Conservation (phyloP, 1,140 invertebrate species). For the Drosophila rhopaloa region DNA sequence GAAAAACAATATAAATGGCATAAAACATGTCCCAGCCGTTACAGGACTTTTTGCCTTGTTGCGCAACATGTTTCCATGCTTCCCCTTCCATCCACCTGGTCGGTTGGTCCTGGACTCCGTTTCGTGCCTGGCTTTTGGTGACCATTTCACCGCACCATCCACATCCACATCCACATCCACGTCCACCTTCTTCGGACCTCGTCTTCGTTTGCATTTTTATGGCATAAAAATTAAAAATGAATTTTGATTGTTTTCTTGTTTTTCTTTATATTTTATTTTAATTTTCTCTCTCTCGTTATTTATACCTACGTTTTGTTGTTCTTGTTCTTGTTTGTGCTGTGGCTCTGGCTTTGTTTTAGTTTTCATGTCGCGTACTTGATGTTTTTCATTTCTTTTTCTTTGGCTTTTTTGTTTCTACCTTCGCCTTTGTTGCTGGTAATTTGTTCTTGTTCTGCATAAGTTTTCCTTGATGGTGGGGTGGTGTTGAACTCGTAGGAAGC, state of each 20-base stretch:
- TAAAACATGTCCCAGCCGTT: constrained; percentile 70
- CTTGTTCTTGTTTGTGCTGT: constrained; percentile 5
- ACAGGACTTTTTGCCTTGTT: constrained; percentile 57
- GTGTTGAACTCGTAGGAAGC: constrained; percentile 40
- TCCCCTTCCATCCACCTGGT: background rate
- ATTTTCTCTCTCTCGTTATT: constrained; percentile 43
- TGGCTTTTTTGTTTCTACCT: constrained; percentile 8
- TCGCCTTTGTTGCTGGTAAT: constrained; percentile 55
- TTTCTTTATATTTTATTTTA: constrained; percentile 48
- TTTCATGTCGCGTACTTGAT: constrained; percentile 75
- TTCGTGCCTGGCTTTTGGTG: constrained; percentile 67
- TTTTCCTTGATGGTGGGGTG: constrained; percentile 10
- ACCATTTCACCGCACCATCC: constrained; percentile 28
- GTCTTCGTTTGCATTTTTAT: constrained; percentile 81
- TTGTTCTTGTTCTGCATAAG: constrained; percentile 61
- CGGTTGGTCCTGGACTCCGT: constrained; percentile 3
- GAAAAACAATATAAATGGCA: constrained; percentile 44
- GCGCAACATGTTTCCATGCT: constrained; percentile 53
- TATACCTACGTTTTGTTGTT: constrained; percentile 17
- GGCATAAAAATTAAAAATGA: constrained; percentile 83
- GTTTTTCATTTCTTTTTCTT: constrained; percentile 39
- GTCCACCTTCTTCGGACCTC: constrained; percentile 2
- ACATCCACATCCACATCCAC: background rate
- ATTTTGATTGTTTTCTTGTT: constrained; percentile 78
- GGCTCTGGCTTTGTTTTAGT: constrained; percentile 77